Evolutionary conservation across 1,140 invertebrate genomes (phyloP).

Genomic region (Ceratina japonica): DNA sequence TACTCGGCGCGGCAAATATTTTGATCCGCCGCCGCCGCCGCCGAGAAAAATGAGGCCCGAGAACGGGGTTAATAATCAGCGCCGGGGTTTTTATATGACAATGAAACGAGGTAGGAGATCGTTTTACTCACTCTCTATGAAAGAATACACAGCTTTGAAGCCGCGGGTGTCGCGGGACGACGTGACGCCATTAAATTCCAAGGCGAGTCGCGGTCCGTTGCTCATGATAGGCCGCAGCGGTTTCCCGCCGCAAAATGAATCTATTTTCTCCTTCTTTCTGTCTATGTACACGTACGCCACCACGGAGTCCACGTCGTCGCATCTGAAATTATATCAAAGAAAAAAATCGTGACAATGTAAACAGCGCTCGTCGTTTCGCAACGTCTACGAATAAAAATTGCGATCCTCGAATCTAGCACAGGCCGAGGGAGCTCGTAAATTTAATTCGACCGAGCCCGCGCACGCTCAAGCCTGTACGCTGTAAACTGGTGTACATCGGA

Average conservation of each 20-base stretch:
- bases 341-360: neutral
- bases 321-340: conserved; percentile 79
- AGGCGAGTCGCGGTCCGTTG: conserved; percentile 88
- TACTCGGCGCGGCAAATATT: too few relatives aligned
- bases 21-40: too few relatives aligned
- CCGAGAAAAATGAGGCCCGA: too few relatives aligned
- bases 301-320: conserved; percentile 87
- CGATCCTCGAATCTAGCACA: neutral
- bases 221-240: conserved; percentile 93
- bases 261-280: conserved; percentile 89
- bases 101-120: neutral
- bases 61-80: too few relatives aligned
- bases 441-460: conserved; percentile 19
- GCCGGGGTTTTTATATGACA: neutral
- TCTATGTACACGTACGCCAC: conserved; percentile 89
- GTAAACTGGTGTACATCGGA: conserved; percentile 32
- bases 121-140: conserved; percentile 90
- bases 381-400: neutral
- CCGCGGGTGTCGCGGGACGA: conserved; percentile 87
- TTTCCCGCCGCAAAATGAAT: conserved; percentile 89
- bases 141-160: conserved; percentile 92
- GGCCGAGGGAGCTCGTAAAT: conserved; percentile 12
- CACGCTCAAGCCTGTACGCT: neutral
- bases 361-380: neutral
- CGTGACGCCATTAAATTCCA: conserved; percentile 89